Evolutionary conservation across 2,888 invertebrate genomes (phyloP).

Genomic region (Dryocosmus kuriphilus): DNA sequence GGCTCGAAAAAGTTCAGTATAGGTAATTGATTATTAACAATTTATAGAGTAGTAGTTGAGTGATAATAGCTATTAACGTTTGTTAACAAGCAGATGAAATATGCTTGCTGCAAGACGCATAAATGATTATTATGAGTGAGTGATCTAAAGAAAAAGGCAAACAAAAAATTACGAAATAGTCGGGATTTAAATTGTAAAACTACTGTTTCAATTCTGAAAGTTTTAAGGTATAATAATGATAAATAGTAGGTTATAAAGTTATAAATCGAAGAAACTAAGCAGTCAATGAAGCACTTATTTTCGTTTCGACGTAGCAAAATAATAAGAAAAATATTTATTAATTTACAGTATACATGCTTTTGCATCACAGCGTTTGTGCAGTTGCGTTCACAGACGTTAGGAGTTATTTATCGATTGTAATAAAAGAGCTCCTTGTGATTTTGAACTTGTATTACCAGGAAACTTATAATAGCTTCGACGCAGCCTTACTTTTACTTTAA

Average conservation of each 20-base stretch:
- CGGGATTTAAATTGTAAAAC: constrained; percentile 23
- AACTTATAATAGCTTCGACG: constrained; percentile 10
- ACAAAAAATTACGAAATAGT: constrained; percentile 46
- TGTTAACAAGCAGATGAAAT: constrained; percentile 64
- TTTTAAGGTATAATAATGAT: constrained; percentile 62
- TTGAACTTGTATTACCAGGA: background rate
- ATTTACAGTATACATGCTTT: constrained; percentile 20
- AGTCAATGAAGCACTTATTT: constrained; percentile 39
- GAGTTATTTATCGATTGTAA: constrained; percentile 33
- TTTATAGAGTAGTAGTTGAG: constrained; percentile 67
- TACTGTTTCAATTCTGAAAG: constrained; percentile 61
- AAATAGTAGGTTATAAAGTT: constrained; percentile 24
- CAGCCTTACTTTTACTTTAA: constrained; percentile 28
- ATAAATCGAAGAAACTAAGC: constrained; percentile 39
- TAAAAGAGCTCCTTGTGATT: constrained; percentile 17
- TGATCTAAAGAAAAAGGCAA: constrained; percentile 56
- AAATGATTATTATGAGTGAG: constrained; percentile 59
- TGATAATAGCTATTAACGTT: constrained; percentile 67
- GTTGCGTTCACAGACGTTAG: constrained; percentile 42
- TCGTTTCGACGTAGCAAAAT: constrained; percentile 1
- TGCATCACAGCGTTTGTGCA: constrained; percentile 22
- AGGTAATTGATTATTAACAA: constrained; percentile 60
- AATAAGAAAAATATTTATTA: constrained; percentile 11
- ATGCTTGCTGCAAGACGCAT: constrained; percentile 65
- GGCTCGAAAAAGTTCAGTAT: constrained; percentile 55